Evolutionary conservation across 2,888 invertebrate genomes (phyloP), one percentile per base, ranked within the genome.

Genomic region (Ophioninae sp.): DNA sequence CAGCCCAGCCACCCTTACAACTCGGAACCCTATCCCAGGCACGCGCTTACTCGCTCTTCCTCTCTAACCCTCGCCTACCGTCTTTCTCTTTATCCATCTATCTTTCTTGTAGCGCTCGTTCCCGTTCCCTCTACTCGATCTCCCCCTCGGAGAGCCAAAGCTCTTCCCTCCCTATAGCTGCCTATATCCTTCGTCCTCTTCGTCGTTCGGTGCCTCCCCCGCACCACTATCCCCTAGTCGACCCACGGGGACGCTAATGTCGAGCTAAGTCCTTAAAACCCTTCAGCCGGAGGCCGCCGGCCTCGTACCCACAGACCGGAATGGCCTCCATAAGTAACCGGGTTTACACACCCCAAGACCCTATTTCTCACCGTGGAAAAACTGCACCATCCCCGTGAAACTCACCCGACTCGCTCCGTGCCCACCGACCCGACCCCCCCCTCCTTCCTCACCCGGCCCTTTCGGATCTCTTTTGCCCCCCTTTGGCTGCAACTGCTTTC

Each of bases 311-410:
- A 89, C 89, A 90, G 88, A 90, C 91, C 89, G 89, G 90, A 92
- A 92, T 92, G 91, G 91, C 91, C 92, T 91, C 92, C 91, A 92
- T 91, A 92, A 92, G 92, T 92, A 92, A 92, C 91, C 89, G 90
- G 92, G 91, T 91, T 92, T 92, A 92, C 92, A 91, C 91, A 91
- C 91, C 91, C 90, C 89, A 89, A 91, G 91, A 91, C 91, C 91
- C 90, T 90, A 91, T 91, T 92, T 92, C 90, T 92, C 91, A 92
- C 90, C 88, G 90, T 89, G 88, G 88, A 91, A 92, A 92, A 92
- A 91, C 88, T 91, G 89, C 90, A 90, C 88, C 89, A 78, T 75
- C 82, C 84, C 82, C 85, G 79, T 79, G 81, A 86, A 85, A 83
- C 79, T 78, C 77, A 70, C 68, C 79, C 76, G 50, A 37, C 82